These are phyloP conservation scores for Microchirus variegatus DNA, from an alignment of 2,797 vertebrate genomes.

Conservation along the genomic window DNA sequence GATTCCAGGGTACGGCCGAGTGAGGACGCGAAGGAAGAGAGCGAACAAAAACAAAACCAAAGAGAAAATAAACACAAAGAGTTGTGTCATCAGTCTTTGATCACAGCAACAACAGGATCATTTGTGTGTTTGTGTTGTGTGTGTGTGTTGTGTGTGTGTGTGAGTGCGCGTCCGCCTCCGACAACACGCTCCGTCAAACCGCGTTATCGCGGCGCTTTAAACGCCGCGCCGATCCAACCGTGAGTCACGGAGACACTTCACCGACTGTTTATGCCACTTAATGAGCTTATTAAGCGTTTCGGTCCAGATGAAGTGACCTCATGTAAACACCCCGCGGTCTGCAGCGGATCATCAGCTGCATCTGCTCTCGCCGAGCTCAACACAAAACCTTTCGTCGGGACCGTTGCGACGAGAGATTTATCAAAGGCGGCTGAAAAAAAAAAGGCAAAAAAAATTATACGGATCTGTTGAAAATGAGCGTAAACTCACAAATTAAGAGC, in stretches of 20 bases:
- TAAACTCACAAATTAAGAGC: not conserved
- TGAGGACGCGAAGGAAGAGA: slow-evolving; percentile 48
- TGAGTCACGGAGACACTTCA: slow-evolving; percentile 36
- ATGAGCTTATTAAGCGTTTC: slow-evolving; percentile 39
- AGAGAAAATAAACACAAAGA: slow-evolving; percentile 56
- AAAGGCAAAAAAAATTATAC: slow-evolving; percentile 1
- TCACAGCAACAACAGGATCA: slow-evolving; percentile 47
- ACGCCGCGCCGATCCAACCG: not conserved
- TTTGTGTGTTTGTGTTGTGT: slow-evolving; percentile 1
- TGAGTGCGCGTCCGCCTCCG: not conserved
- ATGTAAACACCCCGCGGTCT: slow-evolving; percentile 48
- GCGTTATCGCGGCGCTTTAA: not conserved
- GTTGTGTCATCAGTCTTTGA: slow-evolving; percentile 55
- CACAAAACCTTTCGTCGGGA: not conserved
- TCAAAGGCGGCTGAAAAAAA: not conserved
- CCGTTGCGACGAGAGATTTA: slow-evolving; percentile 1
- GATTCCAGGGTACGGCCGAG: slow-evolving; percentile 12
- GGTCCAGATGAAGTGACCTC: slow-evolving; percentile 40
- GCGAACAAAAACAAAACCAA: slow-evolving; percentile 56
- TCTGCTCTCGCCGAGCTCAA: slow-evolving; percentile 17
- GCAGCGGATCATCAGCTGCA: slow-evolving; percentile 29
- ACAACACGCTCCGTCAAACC: slow-evolving; percentile 22
- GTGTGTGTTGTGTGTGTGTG: no score
- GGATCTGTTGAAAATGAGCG: slow-evolving; percentile 6
- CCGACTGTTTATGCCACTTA: slow-evolving; percentile 37